Evolutionary conservation across 2,113 vertebrate species (phyloP).

Genomic region (Suricata suricatta): DNA sequence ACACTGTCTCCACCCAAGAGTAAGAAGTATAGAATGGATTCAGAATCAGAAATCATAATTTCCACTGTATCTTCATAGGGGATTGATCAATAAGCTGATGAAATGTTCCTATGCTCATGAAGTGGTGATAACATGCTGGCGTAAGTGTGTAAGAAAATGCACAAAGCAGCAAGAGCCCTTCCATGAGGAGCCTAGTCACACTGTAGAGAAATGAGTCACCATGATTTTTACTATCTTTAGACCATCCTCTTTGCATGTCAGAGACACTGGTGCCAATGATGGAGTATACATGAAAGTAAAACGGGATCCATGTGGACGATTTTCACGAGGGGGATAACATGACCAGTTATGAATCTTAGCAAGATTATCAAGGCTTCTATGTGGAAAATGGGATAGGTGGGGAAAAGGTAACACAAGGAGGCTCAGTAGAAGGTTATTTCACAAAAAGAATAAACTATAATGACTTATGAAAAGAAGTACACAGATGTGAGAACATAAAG

Average conservation of each 20-base stretch:
- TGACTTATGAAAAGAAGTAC: not conserved
- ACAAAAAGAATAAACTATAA: not conserved
- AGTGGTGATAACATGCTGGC: not conserved
- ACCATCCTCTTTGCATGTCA: not conserved
- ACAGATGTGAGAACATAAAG: not conserved
- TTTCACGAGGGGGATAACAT: not conserved
- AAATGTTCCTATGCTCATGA: not conserved
- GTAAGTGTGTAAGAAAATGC: not conserved
- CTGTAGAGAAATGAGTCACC: not conserved
- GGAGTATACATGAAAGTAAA: not conserved
- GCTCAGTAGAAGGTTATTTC: not conserved
- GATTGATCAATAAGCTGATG: not conserved
- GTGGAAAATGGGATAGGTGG: not conserved
- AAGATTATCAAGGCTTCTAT: not conserved
- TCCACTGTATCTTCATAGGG: not conserved
- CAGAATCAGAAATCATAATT: not conserved
- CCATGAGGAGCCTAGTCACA: not conserved
- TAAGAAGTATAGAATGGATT: not conserved
- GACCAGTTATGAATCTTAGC: not conserved
- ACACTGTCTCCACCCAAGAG: not conserved
- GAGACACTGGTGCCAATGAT: not conserved
- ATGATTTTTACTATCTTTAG: not conserved
- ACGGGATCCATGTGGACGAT: not conserved
- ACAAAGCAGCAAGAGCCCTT: not conserved
- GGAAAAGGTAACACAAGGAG: not conserved